These are phyloP conservation scores for Marisa cornuarietis DNA, from an alignment of 1,140 invertebrate species.

Conservation along the genomic window DNA sequence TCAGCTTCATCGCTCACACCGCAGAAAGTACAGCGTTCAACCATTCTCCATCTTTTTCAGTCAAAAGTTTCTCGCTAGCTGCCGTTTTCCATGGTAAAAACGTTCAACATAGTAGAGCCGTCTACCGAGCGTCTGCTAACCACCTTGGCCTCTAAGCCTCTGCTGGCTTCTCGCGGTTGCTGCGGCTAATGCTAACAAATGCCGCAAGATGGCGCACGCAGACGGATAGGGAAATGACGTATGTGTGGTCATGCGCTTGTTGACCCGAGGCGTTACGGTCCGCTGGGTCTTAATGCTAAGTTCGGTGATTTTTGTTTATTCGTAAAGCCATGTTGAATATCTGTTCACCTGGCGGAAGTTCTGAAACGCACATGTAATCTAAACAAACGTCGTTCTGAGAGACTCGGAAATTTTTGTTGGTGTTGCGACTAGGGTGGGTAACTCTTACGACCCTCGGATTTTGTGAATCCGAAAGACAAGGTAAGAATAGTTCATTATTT, in stretches of 20 bases:
- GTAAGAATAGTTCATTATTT: too few relatives aligned
- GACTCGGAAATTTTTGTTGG: too few relatives aligned
- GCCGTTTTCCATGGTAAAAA: constrained; percentile 3
- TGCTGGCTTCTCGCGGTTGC: constrained; percentile 11
- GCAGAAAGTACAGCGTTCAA: constrained; percentile 15
- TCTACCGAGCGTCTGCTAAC: constrained; percentile 7
- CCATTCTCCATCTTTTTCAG: constrained; percentile 34
- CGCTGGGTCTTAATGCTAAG: too few relatives aligned
- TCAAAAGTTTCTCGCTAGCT: constrained; percentile 14
- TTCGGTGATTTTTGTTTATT: too few relatives aligned
- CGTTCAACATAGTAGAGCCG: constrained; percentile 18
- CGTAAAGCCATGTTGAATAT: too few relatives aligned
- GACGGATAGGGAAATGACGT: constrained; percentile 23
- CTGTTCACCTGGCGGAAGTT: too few relatives aligned
- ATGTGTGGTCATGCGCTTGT: constrained; percentile 13
- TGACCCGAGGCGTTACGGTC: constrained; percentile 7
- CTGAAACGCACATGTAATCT: too few relatives aligned
- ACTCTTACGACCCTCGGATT: too few relatives aligned
- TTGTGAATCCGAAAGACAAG: too few relatives aligned
- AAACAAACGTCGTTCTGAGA: too few relatives aligned
- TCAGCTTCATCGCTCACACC: background rate
- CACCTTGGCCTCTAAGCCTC: constrained; percentile 11
- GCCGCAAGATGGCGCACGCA: constrained; percentile 17
- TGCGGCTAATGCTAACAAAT: constrained; percentile 2
- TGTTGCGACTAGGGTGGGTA: too few relatives aligned